These are phyloP conservation scores for Euthynnus affinis DNA, from an alignment of 2,797 vertebrate species.

Conservation along the genomic window DNA sequence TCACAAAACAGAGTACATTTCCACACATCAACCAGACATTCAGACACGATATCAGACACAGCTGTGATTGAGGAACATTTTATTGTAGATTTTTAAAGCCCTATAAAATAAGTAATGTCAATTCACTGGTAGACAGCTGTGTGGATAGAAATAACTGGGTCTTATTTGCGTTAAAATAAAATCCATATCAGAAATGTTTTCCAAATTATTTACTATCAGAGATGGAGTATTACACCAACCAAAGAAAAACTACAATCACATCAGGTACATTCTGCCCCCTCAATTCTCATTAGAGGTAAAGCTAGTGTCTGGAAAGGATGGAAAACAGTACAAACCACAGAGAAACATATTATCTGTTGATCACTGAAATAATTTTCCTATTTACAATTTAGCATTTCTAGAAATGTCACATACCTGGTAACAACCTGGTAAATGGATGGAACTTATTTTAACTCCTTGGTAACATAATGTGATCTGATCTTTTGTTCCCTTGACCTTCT, in stretches of 20 bases:
- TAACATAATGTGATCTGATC: slow-evolving; percentile 30
- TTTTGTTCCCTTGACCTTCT: slow-evolving; percentile 37
- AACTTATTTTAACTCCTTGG: slow-evolving; percentile 19
- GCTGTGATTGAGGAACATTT: slow-evolving; percentile 25
- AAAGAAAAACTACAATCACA: slow-evolving; percentile 5
- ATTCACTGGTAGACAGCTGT: not conserved
- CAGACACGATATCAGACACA: slow-evolving; percentile 22
- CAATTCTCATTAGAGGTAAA: slow-evolving; percentile 32
- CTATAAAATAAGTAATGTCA: not conserved
- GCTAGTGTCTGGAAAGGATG: slow-evolving; percentile 27
- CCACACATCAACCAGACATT: slow-evolving; percentile 56
- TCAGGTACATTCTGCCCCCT: slow-evolving; percentile 26
- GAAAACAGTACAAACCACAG: slow-evolving; percentile 36
- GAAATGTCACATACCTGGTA: slow-evolving; percentile 31
- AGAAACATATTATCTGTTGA: slow-evolving; percentile 33
- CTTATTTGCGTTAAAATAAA: not conserved
- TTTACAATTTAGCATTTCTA: slow-evolving; percentile 10
- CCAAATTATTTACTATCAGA: not conserved
- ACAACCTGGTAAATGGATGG: not conserved
- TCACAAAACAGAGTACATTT: slow-evolving; percentile 70
- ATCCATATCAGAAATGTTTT: not conserved
- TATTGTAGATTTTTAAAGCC: not conserved
- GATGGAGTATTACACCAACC: not conserved
- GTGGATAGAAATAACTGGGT: not conserved
- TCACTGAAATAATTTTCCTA: slow-evolving; percentile 45